phyloP scores from a whole-genome alignment of 2,797 vertebrate species.

The Tenualosa thibaudeaui region DNA sequence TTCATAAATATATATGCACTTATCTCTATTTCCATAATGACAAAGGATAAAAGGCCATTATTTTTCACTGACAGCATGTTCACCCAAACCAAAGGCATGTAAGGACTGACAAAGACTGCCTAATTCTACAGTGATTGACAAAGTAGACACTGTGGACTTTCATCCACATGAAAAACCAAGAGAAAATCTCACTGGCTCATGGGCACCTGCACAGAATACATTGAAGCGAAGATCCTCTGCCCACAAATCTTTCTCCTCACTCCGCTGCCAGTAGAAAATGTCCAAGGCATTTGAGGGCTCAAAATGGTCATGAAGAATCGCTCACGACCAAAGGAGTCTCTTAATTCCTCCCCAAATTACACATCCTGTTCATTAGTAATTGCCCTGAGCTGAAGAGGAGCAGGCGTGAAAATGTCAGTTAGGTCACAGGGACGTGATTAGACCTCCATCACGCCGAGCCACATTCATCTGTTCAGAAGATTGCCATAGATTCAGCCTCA shows the following conservation, averaged over 20 bases:
- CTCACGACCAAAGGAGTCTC: conserved; percentile 54
- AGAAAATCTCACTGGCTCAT: neutral
- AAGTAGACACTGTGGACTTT: neutral
- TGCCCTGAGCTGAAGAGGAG: conserved; percentile 12
- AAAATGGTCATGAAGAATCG: conserved; percentile 41
- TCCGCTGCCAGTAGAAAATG: neutral
- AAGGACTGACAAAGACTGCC: neutral
- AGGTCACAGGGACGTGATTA: conserved; percentile 35
- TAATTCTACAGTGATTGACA: conserved; percentile 13
- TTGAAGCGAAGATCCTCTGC: conserved; percentile 24
- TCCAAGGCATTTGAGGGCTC: conserved; percentile 28
- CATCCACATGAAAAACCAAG: neutral
- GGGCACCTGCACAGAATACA: neutral
- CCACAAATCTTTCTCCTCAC: neutral
- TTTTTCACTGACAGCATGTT: conserved; percentile 3
- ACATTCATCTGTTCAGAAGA: neutral
- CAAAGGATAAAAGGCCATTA: conserved; percentile 42
- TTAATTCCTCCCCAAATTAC: conserved; percentile 56
- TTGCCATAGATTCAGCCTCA: conserved; percentile 7
- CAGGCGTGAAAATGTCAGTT: conserved; percentile 41
- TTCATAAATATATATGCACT: conserved; percentile 39
- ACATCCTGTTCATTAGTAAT: conserved; percentile 52
- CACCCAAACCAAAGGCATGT: neutral
- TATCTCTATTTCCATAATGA: conserved; percentile 40
- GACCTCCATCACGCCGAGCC: conserved; percentile 23